phyloP scores from a whole-genome alignment of 2,888 invertebrate genomes.

The Drosophila nigricruria region DNA sequence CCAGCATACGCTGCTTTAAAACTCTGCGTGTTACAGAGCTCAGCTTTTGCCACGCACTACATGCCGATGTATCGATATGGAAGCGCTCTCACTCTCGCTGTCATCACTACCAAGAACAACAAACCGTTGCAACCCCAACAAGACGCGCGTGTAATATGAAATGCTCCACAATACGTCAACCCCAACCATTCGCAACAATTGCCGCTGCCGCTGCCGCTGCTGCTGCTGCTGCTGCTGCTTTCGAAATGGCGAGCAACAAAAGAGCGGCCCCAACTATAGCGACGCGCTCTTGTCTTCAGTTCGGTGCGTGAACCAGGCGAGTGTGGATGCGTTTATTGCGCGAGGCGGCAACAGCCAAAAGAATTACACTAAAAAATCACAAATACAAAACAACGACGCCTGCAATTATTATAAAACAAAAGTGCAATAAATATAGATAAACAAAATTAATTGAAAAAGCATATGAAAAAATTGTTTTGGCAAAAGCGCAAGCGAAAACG shows the following conservation, averaged over 20 bases:
- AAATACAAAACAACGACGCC: slow-evolving; percentile 55
- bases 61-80: slow-evolving; percentile 19
- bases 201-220: background rate
- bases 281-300: slow-evolving; percentile 68
- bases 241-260: slow-evolving; percentile 50
- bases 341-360: slow-evolving; percentile 56
- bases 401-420: slow-evolving; percentile 28
- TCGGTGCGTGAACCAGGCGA: slow-evolving; percentile 83
- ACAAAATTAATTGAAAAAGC: slow-evolving; percentile 15
- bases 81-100: background rate
- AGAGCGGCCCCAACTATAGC: slow-evolving; percentile 23
- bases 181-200: slow-evolving; percentile 9
- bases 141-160: slow-evolving; percentile 20
- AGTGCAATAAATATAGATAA: slow-evolving; percentile 14
- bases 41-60: slow-evolving; percentile 26
- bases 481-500: slow-evolving; percentile 3
- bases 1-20: background rate
- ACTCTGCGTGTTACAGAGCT: background rate
- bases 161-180: slow-evolving; percentile 14
- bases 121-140: slow-evolving; percentile 28
- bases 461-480: slow-evolving; percentile 21
- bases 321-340: slow-evolving; percentile 80
- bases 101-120: slow-evolving; percentile 7
- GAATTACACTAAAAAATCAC: slow-evolving; percentile 40
- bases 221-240: slow-evolving; percentile 20